These are phyloP conservation scores for Aphelenchoides bicaudatus DNA, from an alignment of 2,888 invertebrate species.

Conservation along the genomic window DNA sequence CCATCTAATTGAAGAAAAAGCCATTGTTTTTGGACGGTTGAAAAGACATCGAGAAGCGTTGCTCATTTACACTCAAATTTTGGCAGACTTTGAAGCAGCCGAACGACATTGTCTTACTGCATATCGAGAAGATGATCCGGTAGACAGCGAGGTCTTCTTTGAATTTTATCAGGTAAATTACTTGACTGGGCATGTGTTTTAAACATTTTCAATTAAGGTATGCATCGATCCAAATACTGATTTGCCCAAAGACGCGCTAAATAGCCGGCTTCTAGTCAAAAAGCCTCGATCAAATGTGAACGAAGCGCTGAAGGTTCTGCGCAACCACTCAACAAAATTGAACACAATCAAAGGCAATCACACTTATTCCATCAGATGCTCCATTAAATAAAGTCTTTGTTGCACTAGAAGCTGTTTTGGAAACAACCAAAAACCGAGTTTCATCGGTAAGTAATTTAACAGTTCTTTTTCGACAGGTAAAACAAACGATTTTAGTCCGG, in stretches of 20 bases:
- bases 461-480: not conserved
- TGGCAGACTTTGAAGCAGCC: conserved; percentile 78
- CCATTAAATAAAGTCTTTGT: conserved; percentile 71
- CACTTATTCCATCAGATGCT: conserved; percentile 77
- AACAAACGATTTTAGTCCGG: conserved; percentile 34
- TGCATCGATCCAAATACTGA: conserved; percentile 67
- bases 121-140: conserved; percentile 45
- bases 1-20: conserved; percentile 81
- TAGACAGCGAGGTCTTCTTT: conserved; percentile 43
- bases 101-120: conserved; percentile 72
- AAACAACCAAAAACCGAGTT: conserved; percentile 71
- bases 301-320: conserved; percentile 75
- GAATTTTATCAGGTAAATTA: too few species aligned
- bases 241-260: conserved; percentile 62
- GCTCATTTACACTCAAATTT: conserved; percentile 81
- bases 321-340: conserved; percentile 78
- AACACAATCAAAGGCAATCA: conserved; percentile 73
- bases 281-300: conserved; percentile 72
- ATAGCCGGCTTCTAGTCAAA: conserved; percentile 49
- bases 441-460: conserved; percentile 22
- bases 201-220: conserved; percentile 65
- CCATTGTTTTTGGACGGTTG: conserved; percentile 84
- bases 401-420: conserved; percentile 71
- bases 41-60: conserved; percentile 87
- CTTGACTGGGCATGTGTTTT: too few species aligned